phyloP scores from a whole-genome alignment of 2,797 vertebrate genomes.

The Chaetodon trifasciatus region DNA sequence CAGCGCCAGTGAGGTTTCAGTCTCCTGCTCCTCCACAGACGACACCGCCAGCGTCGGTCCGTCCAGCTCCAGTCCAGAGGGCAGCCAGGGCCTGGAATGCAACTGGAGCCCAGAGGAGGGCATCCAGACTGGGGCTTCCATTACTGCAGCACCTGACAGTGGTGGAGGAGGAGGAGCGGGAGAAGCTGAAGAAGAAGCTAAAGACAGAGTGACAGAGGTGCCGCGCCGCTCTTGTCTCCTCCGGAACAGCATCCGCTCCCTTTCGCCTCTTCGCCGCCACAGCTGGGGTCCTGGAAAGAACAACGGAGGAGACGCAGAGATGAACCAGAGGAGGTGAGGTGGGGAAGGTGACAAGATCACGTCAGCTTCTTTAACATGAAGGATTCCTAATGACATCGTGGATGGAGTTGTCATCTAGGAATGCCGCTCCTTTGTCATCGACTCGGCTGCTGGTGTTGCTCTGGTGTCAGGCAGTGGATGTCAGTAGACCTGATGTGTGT shows the following conservation, averaged over 20 bases:
- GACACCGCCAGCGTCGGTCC: slow-evolving; percentile 83
- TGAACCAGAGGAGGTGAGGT: slow-evolving; percentile 94
- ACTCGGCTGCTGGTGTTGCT: neutral
- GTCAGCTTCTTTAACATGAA: neutral
- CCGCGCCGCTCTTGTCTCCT: slow-evolving; percentile 80
- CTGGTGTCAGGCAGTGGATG: slow-evolving; percentile 39
- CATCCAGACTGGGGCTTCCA: slow-evolving; percentile 50
- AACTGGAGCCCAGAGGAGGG: slow-evolving; percentile 88
- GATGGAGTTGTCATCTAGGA: slow-evolving; percentile 1
- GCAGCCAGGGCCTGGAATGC: slow-evolving; percentile 73
- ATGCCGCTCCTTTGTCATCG: neutral
- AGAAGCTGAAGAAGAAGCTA: slow-evolving; percentile 92
- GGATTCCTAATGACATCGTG: neutral
- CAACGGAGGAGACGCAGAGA: slow-evolving; percentile 87
- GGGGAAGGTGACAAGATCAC: neutral
- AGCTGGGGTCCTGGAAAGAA: slow-evolving; percentile 98
- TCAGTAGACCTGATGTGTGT: slow-evolving; percentile 39
- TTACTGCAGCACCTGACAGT: slow-evolving; percentile 56
- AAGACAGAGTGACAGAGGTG: slow-evolving; percentile 93
- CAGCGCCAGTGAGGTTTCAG: slow-evolving; percentile 85
- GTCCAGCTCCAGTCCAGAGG: slow-evolving; percentile 80
- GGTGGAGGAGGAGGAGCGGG: slow-evolving; percentile 74
- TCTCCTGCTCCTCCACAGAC: slow-evolving; percentile 92
- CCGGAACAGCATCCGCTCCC: slow-evolving; percentile 86
- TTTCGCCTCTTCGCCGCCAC: slow-evolving; percentile 95